phyloP scores from a whole-genome alignment of 2,113 vertebrate genomes.

The Osmerus eperlanus region DNA sequence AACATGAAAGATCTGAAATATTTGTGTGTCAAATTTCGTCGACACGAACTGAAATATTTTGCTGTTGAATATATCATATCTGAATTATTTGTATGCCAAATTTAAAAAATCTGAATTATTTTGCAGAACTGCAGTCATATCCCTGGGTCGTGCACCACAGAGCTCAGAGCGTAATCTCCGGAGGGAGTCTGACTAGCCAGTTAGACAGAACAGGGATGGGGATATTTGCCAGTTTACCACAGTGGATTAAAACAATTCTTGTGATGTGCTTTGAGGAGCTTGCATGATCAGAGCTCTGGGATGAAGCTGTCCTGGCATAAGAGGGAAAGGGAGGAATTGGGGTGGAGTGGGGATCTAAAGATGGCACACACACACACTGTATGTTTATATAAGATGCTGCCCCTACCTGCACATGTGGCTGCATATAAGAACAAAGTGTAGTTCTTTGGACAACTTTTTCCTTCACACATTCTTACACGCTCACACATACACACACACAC shows the following conservation, averaged over 20 bases:
- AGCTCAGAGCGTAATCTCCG: not conserved
- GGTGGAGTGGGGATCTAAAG: too few species aligned
- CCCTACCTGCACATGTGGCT: not conserved
- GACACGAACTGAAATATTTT: too few species aligned
- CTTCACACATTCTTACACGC: not conserved
- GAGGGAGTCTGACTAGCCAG: conserved; percentile 40
- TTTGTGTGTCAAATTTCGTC: too few species aligned
- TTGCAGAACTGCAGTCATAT: too few species aligned
- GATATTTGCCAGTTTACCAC: conserved; percentile 78
- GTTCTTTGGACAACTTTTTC: not conserved
- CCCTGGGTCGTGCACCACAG: not conserved
- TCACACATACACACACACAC: not conserved
- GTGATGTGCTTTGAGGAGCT: not conserved
- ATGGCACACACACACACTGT: not conserved
- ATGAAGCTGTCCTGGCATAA: conserved; percentile 76
- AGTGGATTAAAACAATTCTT: conserved; percentile 73
- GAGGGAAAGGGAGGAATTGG: conserved; percentile 61
- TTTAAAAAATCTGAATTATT: too few species aligned
- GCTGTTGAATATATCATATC: too few species aligned
- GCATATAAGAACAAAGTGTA: not conserved
- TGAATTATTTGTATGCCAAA: too few species aligned
- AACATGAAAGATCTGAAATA: too few species aligned
- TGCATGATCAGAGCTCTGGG: conserved; percentile 38
- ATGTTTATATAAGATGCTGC: not conserved
- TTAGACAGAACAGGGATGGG: conserved; percentile 79